These are phyloP conservation scores for Merodon equestris DNA, from an alignment of 2,888 invertebrate genomes.

Conservation along the genomic window DNA sequence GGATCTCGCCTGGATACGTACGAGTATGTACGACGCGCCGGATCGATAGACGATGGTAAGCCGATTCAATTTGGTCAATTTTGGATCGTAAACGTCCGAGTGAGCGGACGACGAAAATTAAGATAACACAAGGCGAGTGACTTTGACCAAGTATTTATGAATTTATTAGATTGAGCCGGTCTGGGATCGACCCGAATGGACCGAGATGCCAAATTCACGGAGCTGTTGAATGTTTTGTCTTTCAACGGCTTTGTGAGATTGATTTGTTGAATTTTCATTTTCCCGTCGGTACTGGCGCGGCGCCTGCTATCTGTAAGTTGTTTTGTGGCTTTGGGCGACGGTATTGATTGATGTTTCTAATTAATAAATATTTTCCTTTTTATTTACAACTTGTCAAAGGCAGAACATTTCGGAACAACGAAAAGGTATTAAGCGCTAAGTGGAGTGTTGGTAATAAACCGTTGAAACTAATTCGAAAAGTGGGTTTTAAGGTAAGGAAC, in stretches of 20 bases:
- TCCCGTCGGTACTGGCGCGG: slow-evolving; percentile 2
- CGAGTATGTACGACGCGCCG: too few relatives aligned
- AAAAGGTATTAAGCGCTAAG: too few relatives aligned
- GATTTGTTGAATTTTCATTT: slow-evolving; percentile 15
- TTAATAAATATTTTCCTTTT: slow-evolving; percentile 7
- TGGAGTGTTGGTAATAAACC: too few relatives aligned
- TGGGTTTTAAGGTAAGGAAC: too few relatives aligned
- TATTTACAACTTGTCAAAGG: slow-evolving; percentile 14
- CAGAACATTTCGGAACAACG: slow-evolving; percentile 5
- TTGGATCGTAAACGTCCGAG: slow-evolving; percentile 58
- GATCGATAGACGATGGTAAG: slow-evolving; percentile 33
- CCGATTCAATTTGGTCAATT: slow-evolving; percentile 65
- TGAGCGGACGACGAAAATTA: slow-evolving; percentile 59
- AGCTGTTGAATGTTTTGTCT: slow-evolving; percentile 12
- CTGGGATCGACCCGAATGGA: background rate
- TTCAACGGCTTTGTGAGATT: background rate
- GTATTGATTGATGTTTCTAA: slow-evolving; percentile 3
- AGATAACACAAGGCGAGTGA: slow-evolving; percentile 52
- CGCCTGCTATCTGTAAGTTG: slow-evolving; percentile 6
- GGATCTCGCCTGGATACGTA: slow-evolving; percentile 52
- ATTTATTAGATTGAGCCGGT: slow-evolving; percentile 54
- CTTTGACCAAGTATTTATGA: slow-evolving; percentile 50
- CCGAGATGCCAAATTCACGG: slow-evolving; percentile 25
- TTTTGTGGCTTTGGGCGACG: slow-evolving; percentile 10
- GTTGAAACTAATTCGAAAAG: too few relatives aligned